Percentiles rank a stretch among this genome's conserved stretches.
phyloP scores from a whole-genome alignment of 2,797 vertebrate species.

The Chelmon rostratus region DNA sequence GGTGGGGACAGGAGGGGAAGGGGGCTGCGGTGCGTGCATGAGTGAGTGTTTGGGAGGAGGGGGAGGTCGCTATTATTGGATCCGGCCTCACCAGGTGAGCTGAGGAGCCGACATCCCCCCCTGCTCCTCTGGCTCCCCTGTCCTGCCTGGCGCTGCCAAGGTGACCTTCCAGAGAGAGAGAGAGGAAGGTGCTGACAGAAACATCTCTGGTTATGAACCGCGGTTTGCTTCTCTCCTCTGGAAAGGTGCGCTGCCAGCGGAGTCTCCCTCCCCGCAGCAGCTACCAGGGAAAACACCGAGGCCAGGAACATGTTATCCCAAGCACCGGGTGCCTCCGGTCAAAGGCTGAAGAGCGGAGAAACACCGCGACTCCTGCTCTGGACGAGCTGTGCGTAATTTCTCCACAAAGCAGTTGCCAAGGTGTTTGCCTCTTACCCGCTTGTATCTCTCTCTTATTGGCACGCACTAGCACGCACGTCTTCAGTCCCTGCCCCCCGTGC shows the following conservation, averaged over 20 bases:
- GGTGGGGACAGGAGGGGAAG: slow-evolving; percentile 53
- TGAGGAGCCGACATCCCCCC: slow-evolving; percentile 71
- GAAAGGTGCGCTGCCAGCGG: slow-evolving; percentile 65
- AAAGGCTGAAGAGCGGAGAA: slow-evolving; percentile 29
- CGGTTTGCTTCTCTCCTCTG: slow-evolving; percentile 52
- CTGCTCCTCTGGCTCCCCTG: slow-evolving; percentile 41
- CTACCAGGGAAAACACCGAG: slow-evolving; percentile 33
- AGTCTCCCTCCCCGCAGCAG: slow-evolving; percentile 41
- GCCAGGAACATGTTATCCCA: slow-evolving; percentile 39
- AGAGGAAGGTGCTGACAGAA: slow-evolving; percentile 67
- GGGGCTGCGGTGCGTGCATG: background rate
- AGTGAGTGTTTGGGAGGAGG: slow-evolving; percentile 58
- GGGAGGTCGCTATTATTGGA: slow-evolving; percentile 66
- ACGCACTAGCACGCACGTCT: slow-evolving; percentile 48
- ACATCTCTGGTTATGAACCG: slow-evolving; percentile 60
- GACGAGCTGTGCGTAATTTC: slow-evolving; percentile 26
- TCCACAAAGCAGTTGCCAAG: slow-evolving; percentile 5
- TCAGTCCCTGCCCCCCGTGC: slow-evolving; percentile 38
- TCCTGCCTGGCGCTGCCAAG: slow-evolving; percentile 74
- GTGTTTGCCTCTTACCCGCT: slow-evolving; percentile 34
- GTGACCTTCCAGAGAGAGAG: slow-evolving; percentile 74
- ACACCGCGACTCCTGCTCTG: slow-evolving; percentile 10
- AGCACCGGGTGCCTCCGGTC: slow-evolving; percentile 49
- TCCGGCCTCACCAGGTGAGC: slow-evolving; percentile 82
- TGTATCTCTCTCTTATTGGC: slow-evolving; percentile 27